Base-by-base conservation (phyloP, 2,888 invertebrate species). In the Spisula subtruncata region DNA sequence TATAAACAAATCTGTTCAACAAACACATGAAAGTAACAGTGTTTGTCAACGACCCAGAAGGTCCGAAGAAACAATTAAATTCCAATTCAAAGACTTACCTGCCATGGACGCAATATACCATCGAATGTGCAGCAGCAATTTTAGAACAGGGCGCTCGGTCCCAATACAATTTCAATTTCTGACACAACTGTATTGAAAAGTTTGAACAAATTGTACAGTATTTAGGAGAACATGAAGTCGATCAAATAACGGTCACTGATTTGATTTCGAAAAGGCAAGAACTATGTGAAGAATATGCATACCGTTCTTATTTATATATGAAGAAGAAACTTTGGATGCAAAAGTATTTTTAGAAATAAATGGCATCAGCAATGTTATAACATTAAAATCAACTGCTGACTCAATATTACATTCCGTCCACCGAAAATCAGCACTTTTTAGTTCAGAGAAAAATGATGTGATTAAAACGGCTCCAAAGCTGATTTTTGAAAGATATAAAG, bases 91-190 rank as follows among this genome's bases (percentile, higher is more conserved):
- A 25, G 93, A 93, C 81, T 88, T 94, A 0, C 94, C 89, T 41
- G 92, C 94, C 32, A 90, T 88, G 29, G 94, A 93, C 60, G 90
- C 93, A 16, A 25, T 89, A 12, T 93, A 92, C 46, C 92, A 94
- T 66, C 91, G 91, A 25, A 25, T 8, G 25, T 89, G 86, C 32
- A 80, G 83, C 48, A 56, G 60, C 6, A 75, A 86, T 25, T 89
- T 89, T 41, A n/a, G 85, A 51, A 81, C 88, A n/a, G 81, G 85
- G 0, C n/a, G 18, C n/a, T 4, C 51, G 25, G 32, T 41, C 71
- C 85, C 82, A 46, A 60, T 56, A 48, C 79, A 88, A 20, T 41
- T 41, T 8, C 2, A 41, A 75, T 75, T 71, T 25, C 6, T 51
- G 25, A 83, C 32, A 29, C 60, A 20, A 18, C 48, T 82, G 54